Conservation (phyloP, 2,113 vertebrate species). For the Prionailurus bengalensis region DNA sequence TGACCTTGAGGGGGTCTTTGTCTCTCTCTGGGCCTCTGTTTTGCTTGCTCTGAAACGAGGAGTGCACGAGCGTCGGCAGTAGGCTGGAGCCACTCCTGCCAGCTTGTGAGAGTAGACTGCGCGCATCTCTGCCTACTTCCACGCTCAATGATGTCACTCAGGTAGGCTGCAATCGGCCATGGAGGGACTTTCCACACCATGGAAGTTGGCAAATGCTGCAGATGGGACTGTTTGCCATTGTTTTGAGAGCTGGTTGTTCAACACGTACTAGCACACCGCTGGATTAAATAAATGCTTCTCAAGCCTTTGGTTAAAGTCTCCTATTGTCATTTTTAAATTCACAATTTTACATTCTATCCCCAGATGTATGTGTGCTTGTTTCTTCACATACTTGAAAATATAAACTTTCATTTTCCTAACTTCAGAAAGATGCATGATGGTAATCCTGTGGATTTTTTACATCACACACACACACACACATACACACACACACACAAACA, state of each 20-base stretch:
- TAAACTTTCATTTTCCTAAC: constrained; percentile 1
- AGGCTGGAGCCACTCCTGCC: fast-evolving
- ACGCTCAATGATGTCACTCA: neutral
- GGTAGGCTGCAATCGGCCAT: neutral
- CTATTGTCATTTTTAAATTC: neutral
- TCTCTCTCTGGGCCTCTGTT: neutral
- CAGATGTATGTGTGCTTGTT: neutral
- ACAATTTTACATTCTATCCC: neutral
- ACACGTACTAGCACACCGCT: neutral
- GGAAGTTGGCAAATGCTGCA: neutral
- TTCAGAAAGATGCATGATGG: neutral
- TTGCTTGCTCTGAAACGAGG: neutral
- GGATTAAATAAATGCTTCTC: neutral
- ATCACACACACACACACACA: neutral
- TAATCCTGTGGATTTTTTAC: neutral
- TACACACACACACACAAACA: neutral
- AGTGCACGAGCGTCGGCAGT: neutral
- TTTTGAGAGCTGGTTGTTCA: neutral
- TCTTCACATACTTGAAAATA: neutral
- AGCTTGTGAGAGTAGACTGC: neutral
- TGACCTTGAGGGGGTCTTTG: neutral
- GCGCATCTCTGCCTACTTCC: neutral
- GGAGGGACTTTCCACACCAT: neutral
- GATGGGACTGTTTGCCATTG: neutral
- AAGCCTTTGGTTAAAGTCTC: neutral